phyloP scores from a whole-genome alignment of 1,140 invertebrate species.

The Eueides isabella region DNA sequence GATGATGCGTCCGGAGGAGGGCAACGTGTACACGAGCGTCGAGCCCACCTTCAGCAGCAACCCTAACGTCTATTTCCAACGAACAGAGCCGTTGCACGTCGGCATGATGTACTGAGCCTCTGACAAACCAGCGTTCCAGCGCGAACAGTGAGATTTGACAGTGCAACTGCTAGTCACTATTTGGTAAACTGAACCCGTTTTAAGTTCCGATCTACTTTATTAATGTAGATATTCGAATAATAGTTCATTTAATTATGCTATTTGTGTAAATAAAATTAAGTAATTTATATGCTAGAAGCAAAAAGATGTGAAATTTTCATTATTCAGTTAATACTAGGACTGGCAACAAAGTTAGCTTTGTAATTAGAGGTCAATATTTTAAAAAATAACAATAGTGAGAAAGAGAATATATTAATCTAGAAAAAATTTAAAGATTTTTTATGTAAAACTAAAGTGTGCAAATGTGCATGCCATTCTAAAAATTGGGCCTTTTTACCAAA shows the following conservation, averaged over 20 bases:
- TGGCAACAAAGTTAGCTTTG: neutral
- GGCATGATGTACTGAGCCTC: conserved; percentile 91
- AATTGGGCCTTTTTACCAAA: neutral
- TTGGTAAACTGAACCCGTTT: conserved; percentile 9
- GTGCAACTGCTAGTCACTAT: conserved; percentile 53
- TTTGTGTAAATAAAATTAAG: neutral
- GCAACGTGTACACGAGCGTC: conserved; percentile 90
- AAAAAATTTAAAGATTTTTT: too few relatives aligned
- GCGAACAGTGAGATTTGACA: conserved; percentile 78
- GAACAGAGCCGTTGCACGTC: conserved; percentile 88
- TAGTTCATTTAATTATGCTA: neutral
- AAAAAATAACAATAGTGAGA: too few relatives aligned
- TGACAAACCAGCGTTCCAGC: conserved; percentile 75
- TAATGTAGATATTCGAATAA: neutral
- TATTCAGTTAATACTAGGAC: neutral
- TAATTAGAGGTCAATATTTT: neutral
- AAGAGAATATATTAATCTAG: too few relatives aligned
- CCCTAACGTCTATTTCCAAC: conserved; percentile 92
- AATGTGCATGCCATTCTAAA: neutral
- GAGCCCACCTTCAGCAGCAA: conserved; percentile 92
- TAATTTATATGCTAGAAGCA: conserved; percentile 11
- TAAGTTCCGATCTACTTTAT: conserved; percentile 3
- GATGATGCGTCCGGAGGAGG: conserved; percentile 89
- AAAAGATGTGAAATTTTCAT: conserved; percentile 9
- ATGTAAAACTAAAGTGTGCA: neutral